Evolutionary conservation across 2,113 vertebrate species (phyloP).

Genomic region (Erythrocercus mccallii): DNA sequence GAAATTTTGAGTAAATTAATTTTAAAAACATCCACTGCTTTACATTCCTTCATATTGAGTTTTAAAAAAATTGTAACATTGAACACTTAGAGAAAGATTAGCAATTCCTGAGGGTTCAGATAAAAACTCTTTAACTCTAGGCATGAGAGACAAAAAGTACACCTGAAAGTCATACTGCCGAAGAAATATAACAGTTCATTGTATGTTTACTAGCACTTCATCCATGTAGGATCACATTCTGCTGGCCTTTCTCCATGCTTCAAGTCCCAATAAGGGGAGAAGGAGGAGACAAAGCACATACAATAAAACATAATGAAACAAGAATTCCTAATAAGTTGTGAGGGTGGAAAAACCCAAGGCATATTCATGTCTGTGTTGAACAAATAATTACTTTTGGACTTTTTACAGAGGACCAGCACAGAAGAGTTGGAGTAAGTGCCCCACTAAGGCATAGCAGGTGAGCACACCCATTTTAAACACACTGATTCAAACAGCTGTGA

Average conservation of each 20-base stretch:
- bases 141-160: not conserved
- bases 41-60: not conserved
- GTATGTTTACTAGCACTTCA: accelerated
- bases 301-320: not conserved
- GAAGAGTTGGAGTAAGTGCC: not conserved
- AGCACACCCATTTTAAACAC: not conserved
- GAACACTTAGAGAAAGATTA: not conserved
- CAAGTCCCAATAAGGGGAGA: not conserved
- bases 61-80: not conserved
- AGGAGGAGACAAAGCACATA: accelerated
- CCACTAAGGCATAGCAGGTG: not conserved
- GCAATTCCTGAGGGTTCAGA: not conserved
- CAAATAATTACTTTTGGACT: not conserved
- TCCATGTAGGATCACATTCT: not conserved
- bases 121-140: not conserved
- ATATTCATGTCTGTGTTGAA: not conserved
- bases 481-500: not conserved
- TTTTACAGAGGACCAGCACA: not conserved
- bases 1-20: not conserved
- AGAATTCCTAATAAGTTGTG: not conserved
- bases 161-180: not conserved
- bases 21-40: not conserved
- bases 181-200: not conserved
- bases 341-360: not conserved
- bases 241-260: not conserved